Percentiles rank a stretch among this genome's conserved stretches.
Conservation (phyloP, 1,140 invertebrate species). For the Aleiodes sp. region DNA sequence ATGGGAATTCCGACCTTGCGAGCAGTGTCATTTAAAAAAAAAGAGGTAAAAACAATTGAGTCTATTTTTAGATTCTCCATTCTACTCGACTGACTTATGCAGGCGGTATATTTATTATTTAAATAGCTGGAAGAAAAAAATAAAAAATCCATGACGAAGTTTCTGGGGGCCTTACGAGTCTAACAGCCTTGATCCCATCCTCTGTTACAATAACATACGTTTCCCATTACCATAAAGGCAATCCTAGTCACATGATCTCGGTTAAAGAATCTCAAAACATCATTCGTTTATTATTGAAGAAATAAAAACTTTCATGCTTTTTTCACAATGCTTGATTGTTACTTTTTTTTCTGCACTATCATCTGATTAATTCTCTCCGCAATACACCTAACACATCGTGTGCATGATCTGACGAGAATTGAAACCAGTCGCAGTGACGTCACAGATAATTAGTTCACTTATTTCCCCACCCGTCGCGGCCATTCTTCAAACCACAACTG, state of each 20-base stretch:
- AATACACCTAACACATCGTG: neutral
- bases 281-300: too few relatives aligned
- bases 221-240: constrained; percentile 27
- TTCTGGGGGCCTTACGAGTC: neutral
- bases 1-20: too few relatives aligned
- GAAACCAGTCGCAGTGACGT: constrained; percentile 60
- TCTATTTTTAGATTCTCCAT: too few relatives aligned
- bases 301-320: too few relatives aligned
- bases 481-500: neutral
- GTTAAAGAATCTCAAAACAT: constrained; percentile 10
- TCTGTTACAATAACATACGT: constrained; percentile 24
- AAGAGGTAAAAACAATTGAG: too few relatives aligned
- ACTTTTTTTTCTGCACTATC: neutral
- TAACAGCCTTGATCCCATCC: constrained; percentile 25
- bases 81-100: too few relatives aligned
- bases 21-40: too few relatives aligned
- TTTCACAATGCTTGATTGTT: too few relatives aligned
- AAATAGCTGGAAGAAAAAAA: neutral
- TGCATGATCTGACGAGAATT: constrained; percentile 40
- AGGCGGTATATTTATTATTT: too few relatives aligned
- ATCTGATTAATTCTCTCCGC: neutral
- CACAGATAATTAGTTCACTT: constrained; percentile 63
- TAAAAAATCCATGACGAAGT: neutral
- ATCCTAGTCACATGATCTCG: neutral
- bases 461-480: constrained; percentile 39